A percentile compares a stretch with the other conserved stretches of the same genome.
Evolutionary conservation across 2,888 invertebrate species (phyloP).

Genomic region (Choreutis nemorana): DNA sequence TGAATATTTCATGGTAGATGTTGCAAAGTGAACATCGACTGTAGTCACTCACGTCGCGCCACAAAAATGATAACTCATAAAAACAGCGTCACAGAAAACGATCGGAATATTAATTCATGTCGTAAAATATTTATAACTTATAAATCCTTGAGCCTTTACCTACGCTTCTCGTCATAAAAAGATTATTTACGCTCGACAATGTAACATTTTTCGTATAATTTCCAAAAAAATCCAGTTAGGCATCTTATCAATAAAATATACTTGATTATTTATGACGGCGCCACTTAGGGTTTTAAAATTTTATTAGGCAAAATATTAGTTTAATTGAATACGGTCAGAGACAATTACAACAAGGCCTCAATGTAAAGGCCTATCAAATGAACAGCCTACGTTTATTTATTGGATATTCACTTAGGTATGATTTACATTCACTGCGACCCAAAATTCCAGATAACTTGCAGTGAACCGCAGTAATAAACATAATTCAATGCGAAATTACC

Average conservation of each 20-base stretch:
- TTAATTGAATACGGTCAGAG: too few species aligned
- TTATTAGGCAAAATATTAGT: too few species aligned
- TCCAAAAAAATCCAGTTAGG: slow-evolving; percentile 50
- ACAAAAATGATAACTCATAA: slow-evolving; percentile 66
- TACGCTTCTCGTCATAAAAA: slow-evolving; percentile 66
- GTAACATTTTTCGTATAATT: slow-evolving; percentile 64
- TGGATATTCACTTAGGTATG: too few species aligned
- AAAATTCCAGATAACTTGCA: slow-evolving; percentile 22
- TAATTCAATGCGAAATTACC: slow-evolving; percentile 13
- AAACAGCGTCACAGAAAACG: slow-evolving; percentile 65
- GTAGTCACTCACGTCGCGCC: slow-evolving; percentile 39
- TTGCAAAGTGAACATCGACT: slow-evolving; percentile 28
- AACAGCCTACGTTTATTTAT: slow-evolving; percentile 16
- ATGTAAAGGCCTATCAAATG: slow-evolving; percentile 7
- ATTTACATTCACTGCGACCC: slow-evolving; percentile 21
- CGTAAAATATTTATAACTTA: slow-evolving; percentile 66
- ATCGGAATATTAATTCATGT: slow-evolving; percentile 66
- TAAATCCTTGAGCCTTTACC: slow-evolving; percentile 67
- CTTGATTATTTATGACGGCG: slow-evolving; percentile 49
- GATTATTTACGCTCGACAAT: slow-evolving; percentile 64
- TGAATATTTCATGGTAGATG: slow-evolving; percentile 50
- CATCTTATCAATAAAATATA: slow-evolving; percentile 57
- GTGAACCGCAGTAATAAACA: slow-evolving; percentile 17
- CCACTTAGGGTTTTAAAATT: slow-evolving; percentile 32
- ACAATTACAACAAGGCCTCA: too few species aligned